Evolutionary conservation across 2,113 vertebrate species (phyloP).

Genomic region (Anas platyrhynchos): DNA sequence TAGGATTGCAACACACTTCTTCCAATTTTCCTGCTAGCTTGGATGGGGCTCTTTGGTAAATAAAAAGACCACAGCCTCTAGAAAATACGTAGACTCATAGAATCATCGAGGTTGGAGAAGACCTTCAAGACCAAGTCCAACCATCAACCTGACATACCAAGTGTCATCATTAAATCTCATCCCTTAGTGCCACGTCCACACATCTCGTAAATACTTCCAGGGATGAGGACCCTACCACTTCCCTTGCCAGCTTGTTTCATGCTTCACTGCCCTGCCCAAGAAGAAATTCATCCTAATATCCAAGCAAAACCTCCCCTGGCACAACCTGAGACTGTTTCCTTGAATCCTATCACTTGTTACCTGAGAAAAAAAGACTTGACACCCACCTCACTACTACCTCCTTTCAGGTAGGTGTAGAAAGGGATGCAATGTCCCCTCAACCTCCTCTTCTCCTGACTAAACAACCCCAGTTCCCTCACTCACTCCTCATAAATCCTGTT

Average conservation of each 20-base stretch:
- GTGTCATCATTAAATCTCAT: background rate
- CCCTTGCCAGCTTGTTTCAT: background rate
- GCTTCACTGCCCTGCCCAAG: background rate
- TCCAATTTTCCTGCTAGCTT: background rate
- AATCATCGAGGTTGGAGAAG: background rate
- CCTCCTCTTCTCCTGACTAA: background rate
- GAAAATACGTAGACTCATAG: background rate
- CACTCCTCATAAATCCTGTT: background rate
- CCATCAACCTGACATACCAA: background rate
- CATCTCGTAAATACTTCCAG: background rate
- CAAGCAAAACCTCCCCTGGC: background rate
- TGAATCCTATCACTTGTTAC: background rate
- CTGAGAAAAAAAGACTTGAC: background rate
- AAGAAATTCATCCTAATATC: background rate
- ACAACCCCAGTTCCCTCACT: background rate
- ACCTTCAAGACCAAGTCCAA: background rate
- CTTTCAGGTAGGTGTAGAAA: background rate
- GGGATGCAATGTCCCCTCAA: background rate
- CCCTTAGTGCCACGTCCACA: background rate
- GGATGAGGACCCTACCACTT: background rate
- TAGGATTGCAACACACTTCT: background rate
- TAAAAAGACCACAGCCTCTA: background rate
- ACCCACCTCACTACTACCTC: background rate
- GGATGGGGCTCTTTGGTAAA: background rate
- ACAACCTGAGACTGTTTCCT: background rate